phyloP scores from a whole-genome alignment of 2,113 vertebrate genomes.

The Cephalopholis sonnerati region DNA sequence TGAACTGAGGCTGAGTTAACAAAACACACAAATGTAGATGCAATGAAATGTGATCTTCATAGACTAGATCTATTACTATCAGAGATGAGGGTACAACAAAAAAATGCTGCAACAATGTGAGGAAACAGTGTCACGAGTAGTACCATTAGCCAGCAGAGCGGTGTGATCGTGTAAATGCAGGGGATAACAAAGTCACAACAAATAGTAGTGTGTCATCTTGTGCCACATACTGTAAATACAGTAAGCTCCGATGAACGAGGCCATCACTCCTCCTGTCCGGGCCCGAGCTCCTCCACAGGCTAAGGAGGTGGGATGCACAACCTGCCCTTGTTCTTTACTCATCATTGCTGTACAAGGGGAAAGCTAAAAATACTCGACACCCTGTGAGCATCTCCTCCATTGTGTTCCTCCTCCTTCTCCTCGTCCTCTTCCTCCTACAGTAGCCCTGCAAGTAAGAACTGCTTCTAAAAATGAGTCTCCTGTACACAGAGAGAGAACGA shows the following conservation, averaged over 20 bases:
- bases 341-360: constrained; percentile 61
- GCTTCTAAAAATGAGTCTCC: constrained; percentile 62
- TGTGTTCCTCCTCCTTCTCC: constrained; percentile 65
- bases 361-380: constrained; percentile 78
- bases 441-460: constrained; percentile 52
- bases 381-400: constrained; percentile 70
- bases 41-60: not conserved
- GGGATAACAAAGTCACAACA: not conserved
- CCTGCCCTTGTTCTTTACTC: constrained; percentile 73
- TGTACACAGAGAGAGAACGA: constrained; percentile 28
- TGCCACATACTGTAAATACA: constrained; percentile 33
- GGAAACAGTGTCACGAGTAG: not conserved
- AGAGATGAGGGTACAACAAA: not conserved
- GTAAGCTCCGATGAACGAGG: not conserved
- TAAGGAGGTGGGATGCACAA: constrained; percentile 59
- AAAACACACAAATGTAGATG: constrained; percentile 21
- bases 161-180: not conserved
- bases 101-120: not conserved
- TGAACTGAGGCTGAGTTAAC: constrained; percentile 1
- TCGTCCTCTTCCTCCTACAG: constrained; percentile 69
- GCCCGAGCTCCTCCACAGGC: constrained; percentile 49
- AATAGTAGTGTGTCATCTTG: not conserved
- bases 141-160: not conserved
- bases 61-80: not conserved
- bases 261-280: constrained; percentile 11